Evolutionary conservation across 2,888 invertebrate species (phyloP).

Genomic region (Andricus curvator): DNA sequence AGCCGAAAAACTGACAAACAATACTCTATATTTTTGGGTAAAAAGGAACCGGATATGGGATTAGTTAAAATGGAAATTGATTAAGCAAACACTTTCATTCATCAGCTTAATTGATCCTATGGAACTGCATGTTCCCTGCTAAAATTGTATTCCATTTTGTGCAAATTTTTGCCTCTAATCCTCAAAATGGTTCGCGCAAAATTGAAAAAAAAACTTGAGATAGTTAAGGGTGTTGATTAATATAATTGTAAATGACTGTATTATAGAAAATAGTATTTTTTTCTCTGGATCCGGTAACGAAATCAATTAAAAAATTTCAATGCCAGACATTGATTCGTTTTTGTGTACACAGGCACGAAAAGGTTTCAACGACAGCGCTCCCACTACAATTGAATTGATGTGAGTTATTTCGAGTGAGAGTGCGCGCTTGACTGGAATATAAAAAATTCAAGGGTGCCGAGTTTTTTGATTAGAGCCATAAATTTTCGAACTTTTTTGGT

Average conservation of each 20-base stretch:
- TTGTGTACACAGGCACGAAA: not conserved
- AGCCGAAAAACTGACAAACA: not conserved
- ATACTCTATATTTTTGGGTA: not conserved
- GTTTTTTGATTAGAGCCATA: constrained; percentile 2
- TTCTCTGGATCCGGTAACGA: not conserved
- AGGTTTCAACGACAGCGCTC: not conserved
- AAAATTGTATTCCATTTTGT: too few species aligned
- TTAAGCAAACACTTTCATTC: not conserved
- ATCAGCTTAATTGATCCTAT: not conserved
- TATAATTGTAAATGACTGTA: too few species aligned
- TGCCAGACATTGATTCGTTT: not conserved
- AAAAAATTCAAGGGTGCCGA: constrained; percentile 1
- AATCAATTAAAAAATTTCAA: not conserved
- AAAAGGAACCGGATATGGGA: not conserved
- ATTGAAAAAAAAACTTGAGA: too few species aligned
- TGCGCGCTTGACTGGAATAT: constrained; percentile 1
- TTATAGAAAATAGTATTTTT: not conserved
- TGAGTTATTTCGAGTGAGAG: constrained; percentile 27
- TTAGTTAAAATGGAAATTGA: not conserved
- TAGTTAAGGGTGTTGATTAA: too few species aligned
- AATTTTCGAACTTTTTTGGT: not conserved
- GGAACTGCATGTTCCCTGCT: too few species aligned
- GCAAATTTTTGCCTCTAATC: too few species aligned
- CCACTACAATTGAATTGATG: constrained; percentile 3
- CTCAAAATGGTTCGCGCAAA: too few species aligned